These are phyloP conservation scores for Pseudomyrmex sp. DNA, from an alignment of 1,140 invertebrate species.

Conservation along the genomic window DNA sequence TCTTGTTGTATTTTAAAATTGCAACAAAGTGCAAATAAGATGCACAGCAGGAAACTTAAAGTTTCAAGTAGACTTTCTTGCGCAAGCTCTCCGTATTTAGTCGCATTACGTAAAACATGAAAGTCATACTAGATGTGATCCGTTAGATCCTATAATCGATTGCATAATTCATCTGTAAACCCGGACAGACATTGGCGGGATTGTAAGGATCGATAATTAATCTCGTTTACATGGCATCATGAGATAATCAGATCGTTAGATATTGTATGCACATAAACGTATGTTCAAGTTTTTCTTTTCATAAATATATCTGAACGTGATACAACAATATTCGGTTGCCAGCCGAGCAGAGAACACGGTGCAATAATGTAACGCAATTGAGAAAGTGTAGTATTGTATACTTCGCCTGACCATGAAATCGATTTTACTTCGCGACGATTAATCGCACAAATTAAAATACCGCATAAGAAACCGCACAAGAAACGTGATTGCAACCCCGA, in stretches of 20 bases:
- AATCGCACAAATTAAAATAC: conserved; percentile 15
- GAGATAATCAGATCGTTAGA: background rate
- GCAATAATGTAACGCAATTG: conserved; percentile 27
- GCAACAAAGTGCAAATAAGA: background rate
- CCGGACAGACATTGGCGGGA: background rate
- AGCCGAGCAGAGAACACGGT: background rate
- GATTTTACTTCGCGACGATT: conserved; percentile 19
- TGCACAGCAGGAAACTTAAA: background rate
- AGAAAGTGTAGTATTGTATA: conserved; percentile 26
- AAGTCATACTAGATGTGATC: conserved; percentile 54
- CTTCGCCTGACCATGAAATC: conserved; percentile 34
- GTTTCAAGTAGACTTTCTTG: conserved; percentile 12
- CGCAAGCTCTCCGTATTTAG: conserved; percentile 49
- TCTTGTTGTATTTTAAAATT: background rate
- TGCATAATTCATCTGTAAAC: conserved; percentile 45
- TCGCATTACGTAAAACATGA: conserved; percentile 51
- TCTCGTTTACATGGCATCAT: background rate
- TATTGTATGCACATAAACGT: background rate
- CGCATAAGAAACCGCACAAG: background rate
- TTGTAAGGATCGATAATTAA: conserved; percentile 2
- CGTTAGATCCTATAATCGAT: conserved; percentile 55
- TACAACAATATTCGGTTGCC: conserved; percentile 36
- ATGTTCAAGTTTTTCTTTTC: background rate
- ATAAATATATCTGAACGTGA: conserved; percentile 1
- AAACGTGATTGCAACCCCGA: background rate